Base-by-base conservation (phyloP, 2,888 invertebrate species). In the Hofmannophila pseudospretella region DNA sequence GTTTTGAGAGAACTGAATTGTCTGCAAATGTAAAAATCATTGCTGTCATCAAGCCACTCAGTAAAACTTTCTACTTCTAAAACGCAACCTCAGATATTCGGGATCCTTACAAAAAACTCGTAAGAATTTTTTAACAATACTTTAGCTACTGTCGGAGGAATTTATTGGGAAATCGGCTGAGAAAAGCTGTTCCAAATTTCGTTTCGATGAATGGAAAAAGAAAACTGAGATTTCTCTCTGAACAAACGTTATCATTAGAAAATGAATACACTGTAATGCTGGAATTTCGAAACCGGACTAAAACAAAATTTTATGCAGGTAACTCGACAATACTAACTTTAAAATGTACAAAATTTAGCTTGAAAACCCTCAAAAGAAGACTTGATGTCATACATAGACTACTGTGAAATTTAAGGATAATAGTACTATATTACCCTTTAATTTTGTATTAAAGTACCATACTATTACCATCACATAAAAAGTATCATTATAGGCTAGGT, bases 1-100 rank as follows among this genome's bases (percentile, higher is more conserved):
- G n/a, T 69, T 63, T 56, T 61, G 62, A 59, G 65, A 64, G 65
- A 64, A 67, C 67, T 58, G 68, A 67, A 77, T 78, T 77, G 78
- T 76, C 62, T 66, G 67, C 52, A 63, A 65, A 69, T 61, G 67
- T 62, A 62, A 62, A 68, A 72, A 67, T 67, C 62, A 59, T 61
- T 59, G 56, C 52, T 42, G 40, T 51, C 51, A 54, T 59, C 49
- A 45, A 44, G 37, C 40, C 11, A 12, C 32, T 20, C 2, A 33
- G 36, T 37, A 26, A 31, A 33, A 31, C 26, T 29, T 23, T 16
- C 16, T n/a, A 23, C n/a, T 23, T n/a, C 23, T 23, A 23, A 16
- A 16, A 3, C 16, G 16, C 16, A 3, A 16, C 16, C 5, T 16
- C 16, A 16, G 4, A 1, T 11, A 8, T 27, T 11, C 11, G 27